Evolutionary conservation across 2,797 vertebrate genomes (phyloP), one percentile per base, ranked within the genome.

Genomic region (Zalophus californianus): DNA sequence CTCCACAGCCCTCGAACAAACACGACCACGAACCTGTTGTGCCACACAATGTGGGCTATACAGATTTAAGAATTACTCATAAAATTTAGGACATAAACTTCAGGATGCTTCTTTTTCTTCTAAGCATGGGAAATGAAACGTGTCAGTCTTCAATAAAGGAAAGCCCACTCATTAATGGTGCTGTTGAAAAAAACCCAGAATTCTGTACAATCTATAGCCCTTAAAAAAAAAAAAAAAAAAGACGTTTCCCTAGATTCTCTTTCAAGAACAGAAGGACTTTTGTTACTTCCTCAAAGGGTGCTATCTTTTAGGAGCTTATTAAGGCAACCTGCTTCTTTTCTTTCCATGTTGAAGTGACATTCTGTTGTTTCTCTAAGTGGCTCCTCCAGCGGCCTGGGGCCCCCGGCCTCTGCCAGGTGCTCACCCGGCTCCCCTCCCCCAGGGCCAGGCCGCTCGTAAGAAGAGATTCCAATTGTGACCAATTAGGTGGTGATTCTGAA

Each of bases 251-350:
- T 88, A 32, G 75, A 68, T 97, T 96, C 38, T 93, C 50, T 95
- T 92, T 80, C 35, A 95, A 86, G 79, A 88, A 93, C 66, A 95
- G 70, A 86, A 95, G 62, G 75, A 93, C 86, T 94, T 97, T 89
- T 73, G 75, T 90, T 87, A 86, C 54, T 92, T 93, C 84, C 95
- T 96, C 93, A 78, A 94, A 90, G 90, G 58, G 16, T 78, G 29
- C 41, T 87, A 73, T 62, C 35, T 68, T 96, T 95, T 92, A 79
- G 9, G 25, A 95, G 70, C 78, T 90, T 92, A 94, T 70, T 96
- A 89, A 93, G 60, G 64, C 35, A 88, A 96, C 12, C 15, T 79
- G 64, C 52, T 91, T 83, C 54, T 70, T 96, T 91, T 93, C 41
- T 90, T 93, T 56, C 41, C 10, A 8, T 7, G 8, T 70, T 75